Percentiles rank a stretch among this genome's conserved stretches.
phyloP scores from a whole-genome alignment of 2,888 invertebrate genomes.

The Malthinus flaveolus region DNA sequence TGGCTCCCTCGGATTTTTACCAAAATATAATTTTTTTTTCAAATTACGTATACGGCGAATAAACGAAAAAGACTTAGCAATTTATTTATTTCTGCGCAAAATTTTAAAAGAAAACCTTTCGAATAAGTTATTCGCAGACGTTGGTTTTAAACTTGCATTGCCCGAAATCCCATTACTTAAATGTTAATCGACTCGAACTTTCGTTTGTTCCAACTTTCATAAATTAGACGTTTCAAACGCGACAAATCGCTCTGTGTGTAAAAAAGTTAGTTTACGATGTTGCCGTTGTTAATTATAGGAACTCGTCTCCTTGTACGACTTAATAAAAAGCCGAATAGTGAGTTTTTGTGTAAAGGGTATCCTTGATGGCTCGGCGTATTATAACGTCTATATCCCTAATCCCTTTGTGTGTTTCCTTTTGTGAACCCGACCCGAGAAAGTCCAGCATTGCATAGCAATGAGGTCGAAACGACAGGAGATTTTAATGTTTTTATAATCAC shows the following conservation, averaged over 20 bases:
- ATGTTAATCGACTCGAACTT: too few relatives aligned
- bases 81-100: too few relatives aligned
- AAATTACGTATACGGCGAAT: background rate
- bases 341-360: slow-evolving; percentile 46
- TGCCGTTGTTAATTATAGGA: too few relatives aligned
- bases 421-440: slow-evolving; percentile 45
- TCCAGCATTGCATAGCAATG: slow-evolving; percentile 54
- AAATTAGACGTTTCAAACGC: too few relatives aligned
- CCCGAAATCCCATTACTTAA: too few relatives aligned
- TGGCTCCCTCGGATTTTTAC: slow-evolving; percentile 24
- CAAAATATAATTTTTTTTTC: slow-evolving; percentile 1
- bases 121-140: too few relatives aligned
- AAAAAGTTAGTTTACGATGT: too few relatives aligned
- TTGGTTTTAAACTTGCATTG: too few relatives aligned
- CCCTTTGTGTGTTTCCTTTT: slow-evolving; percentile 53
- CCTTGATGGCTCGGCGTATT: slow-evolving; percentile 49
- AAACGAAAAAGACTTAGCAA: too few relatives aligned
- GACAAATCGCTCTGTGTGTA: too few relatives aligned
- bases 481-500: slow-evolving; percentile 57
- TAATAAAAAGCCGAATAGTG: slow-evolving; percentile 45
- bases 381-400: slow-evolving; percentile 45
- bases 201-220: too few relatives aligned
- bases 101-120: too few relatives aligned
- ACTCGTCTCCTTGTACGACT: background rate
- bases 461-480: slow-evolving; percentile 48